Evolutionary conservation across 2,113 vertebrate genomes (phyloP), one percentile per base, ranked within the genome.

Genomic region (Neodon shergylaensis): DNA sequence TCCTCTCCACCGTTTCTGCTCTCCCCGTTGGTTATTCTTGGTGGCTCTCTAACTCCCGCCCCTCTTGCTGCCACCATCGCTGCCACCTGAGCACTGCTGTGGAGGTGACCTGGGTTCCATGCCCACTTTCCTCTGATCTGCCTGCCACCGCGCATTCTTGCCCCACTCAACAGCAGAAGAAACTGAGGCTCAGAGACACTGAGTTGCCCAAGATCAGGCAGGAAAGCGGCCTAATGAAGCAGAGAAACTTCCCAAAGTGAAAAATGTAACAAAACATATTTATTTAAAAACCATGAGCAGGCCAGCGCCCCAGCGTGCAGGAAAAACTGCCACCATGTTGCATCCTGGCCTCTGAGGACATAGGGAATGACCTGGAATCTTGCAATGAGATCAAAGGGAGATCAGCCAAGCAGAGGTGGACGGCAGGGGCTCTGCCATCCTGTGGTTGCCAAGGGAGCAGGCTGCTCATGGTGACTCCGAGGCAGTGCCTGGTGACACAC

Each of bases 201-300:
- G 19, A 90, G 39, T 28, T 54, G 39, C 42, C n/a, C 7, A 33
- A n/a, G 42, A 63, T 76, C 49, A 0, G 7, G 26, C 65, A 11
- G 39, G 49, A 19, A 85, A 90, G 70, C 0, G 4, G 22, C 36
- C n/a, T 72, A 78, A 42, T 2, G 49, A 94, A 88, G 12, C 19
- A 11, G 52, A 72, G 21, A 92, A 74, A 94, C 24, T 36, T n/a
- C 52, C 39, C 31, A 76, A 49, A 78, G 58, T 82, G 72, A 95
- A 31, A 31, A 96, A 95, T 79, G 52, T 88, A 96, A 77, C 39
- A 88, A 95, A 96, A 87, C 16, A 52, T 61, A 68, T 97, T 92
- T 96, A 96, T 96, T 97, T 85, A 11, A 68, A 84, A 24, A 63
- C 36, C 12, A 7, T 7, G 44, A 54, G 36, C 6, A 24, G 44